Base-by-base conservation (phyloP, 1,140 invertebrate genomes). In the Stegodyphus dumicola region DNA sequence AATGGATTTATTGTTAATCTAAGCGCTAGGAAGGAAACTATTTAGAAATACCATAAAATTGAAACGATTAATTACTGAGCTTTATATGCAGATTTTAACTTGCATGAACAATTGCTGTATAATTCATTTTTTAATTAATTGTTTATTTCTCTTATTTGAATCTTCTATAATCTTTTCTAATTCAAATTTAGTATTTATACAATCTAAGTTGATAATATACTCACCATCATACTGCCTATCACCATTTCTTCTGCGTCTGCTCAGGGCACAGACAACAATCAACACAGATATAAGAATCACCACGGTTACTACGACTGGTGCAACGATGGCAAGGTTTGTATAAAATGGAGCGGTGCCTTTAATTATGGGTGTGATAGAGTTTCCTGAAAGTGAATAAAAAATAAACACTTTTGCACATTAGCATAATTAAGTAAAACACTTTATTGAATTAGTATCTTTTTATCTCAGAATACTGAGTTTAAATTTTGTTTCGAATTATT, bases 161-260 rank as follows among this genome's bases (percentile, higher is more conserved):
- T n/a, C n/a, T n/a, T n/a, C n/a, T n/a, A n/a, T n/a, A n/a, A n/a
- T n/a, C n/a, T n/a, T n/a, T n/a, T n/a, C n/a, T n/a, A n/a, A n/a
- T n/a, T n/a, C n/a, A n/a, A n/a, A n/a, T n/a, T n/a, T n/a, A n/a
- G n/a, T n/a, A n/a, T n/a, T n/a, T n/a, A n/a, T n/a, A n/a, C n/a
- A n/a, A n/a, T 7, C 7, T 56, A 56, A 56, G 54, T 56, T 7
- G 13, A 56, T 56, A 76, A 56, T 5, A 51, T 71, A 7, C 5
- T 70, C 56, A 86, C 85, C 85, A 73, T 86, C 67, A 60, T 86
- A 86, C 17, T 86, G 77, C 3, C 77, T 69, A 7, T 81, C 77
- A n/a, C 52, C 77, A 53, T 76, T 56, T 18, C 77, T 66, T 64
- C 85, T 80, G 10, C 85, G 67, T 64, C 64, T 78, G 15, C 65